These are phyloP conservation scores for Gnatocerus cornutus DNA, from an alignment of 2,888 invertebrate genomes.

Conservation along the genomic window DNA sequence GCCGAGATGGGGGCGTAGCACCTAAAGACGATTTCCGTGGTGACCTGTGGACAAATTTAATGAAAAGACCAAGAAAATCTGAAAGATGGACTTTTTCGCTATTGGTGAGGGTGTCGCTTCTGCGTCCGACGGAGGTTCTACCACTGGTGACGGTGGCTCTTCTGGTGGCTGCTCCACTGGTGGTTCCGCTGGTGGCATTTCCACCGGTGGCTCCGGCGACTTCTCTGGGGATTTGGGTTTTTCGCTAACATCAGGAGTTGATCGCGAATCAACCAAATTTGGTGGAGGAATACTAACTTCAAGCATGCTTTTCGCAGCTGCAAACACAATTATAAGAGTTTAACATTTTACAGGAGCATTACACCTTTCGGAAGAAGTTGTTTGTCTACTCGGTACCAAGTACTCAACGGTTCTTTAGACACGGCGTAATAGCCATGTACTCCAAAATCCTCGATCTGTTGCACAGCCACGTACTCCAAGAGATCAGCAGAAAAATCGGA, in stretches of 20 bases:
- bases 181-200: not conserved
- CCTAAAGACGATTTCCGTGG: conserved; percentile 45
- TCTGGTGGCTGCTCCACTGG: conserved; percentile 1
- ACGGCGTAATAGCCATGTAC: conserved; percentile 73
- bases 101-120: no score
- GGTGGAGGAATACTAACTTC: conserved; percentile 23
- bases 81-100: conserved; percentile 49
- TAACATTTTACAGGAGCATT: conserved; percentile 40
- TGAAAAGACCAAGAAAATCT: no score
- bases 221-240: conserved; percentile 11
- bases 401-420: conserved; percentile 70
- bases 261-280: not conserved
- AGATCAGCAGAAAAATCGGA: conserved; percentile 69
- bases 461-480: conserved; percentile 70
- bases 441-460: conserved; percentile 72
- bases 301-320: conserved; percentile 42
- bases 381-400: conserved; percentile 68
- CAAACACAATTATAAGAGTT: conserved; percentile 1
- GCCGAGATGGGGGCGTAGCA: conserved; percentile 57
- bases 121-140: no score
- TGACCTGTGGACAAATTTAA: not conserved
- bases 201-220: conserved; percentile 3
- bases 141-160: no score
- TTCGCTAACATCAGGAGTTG: conserved; percentile 21
- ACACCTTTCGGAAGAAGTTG: conserved; percentile 64